Percentiles rank a stretch among this genome's conserved stretches.
Evolutionary conservation across 2,888 invertebrate species (phyloP).

Genomic region (Dolichomitus sp.): DNA sequence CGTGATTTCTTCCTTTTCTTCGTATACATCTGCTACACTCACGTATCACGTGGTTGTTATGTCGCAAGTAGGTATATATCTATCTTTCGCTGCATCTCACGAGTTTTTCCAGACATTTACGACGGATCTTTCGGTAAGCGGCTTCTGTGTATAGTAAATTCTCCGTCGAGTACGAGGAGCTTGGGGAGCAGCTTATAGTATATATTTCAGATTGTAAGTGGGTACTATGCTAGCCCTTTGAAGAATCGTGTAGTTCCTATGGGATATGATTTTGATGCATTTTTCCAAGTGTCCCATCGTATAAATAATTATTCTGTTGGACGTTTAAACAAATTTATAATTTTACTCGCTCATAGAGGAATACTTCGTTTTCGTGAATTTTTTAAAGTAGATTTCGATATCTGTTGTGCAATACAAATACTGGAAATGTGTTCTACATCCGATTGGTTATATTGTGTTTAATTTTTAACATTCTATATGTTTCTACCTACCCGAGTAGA

Average conservation of each 20-base stretch:
- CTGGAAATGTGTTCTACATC: too few species aligned
- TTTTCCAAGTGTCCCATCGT: not conserved
- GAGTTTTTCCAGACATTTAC: constrained; percentile 46
- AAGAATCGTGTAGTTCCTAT: not conserved
- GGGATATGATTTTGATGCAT: not conserved
- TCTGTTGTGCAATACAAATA: too few species aligned
- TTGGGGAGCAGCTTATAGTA: not conserved
- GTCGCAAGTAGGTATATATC: not conserved
- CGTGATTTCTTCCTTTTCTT: constrained; percentile 23
- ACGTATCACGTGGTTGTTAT: constrained; percentile 20
- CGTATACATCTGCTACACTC: not conserved
- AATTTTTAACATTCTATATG: too few species aligned
- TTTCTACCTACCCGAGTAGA: too few species aligned
- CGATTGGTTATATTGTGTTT: too few species aligned
- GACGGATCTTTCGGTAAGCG: constrained; percentile 66
- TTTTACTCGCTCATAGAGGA: too few species aligned
- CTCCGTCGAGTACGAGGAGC: not conserved
- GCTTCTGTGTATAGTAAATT: constrained; percentile 44
- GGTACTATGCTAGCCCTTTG: not conserved
- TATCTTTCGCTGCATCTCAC: not conserved
- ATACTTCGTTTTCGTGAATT: too few species aligned
- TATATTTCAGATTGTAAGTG: not conserved
- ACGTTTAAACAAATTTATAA: too few species aligned
- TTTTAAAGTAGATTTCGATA: too few species aligned
- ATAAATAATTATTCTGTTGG: too few species aligned